Base-by-base conservation (phyloP, 2,797 vertebrate species). In the Toxotes lorentzi region DNA sequence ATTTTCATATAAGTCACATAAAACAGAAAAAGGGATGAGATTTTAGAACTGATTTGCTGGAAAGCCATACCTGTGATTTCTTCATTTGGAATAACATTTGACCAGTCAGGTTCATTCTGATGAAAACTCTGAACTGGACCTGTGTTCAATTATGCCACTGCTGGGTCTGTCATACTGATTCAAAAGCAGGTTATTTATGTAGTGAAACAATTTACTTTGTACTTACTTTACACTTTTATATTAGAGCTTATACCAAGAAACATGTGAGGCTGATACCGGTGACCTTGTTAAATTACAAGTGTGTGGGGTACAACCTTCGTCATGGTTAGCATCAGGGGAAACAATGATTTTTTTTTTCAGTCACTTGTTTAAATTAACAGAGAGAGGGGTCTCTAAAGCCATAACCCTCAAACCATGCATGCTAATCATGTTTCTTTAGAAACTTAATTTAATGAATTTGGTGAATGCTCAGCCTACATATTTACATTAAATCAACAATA, bases 1-100 rank as follows among this genome's bases (percentile, higher is more conserved):
- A 90, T 88, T 93, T 91, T 93, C 81, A 86, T 87, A 92, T 87
- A 93, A 94, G 89, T 94, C 89, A 87, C 78, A 92, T 89, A 83
- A 92, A 92, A 90, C 56, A 82, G 83, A 86, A 91, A 91, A 84
- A 81, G 83, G 64, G 89, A 92, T 84, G 84, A 83, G 90, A 93
- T 93, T 91, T 90, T 80, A 67, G 66, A 76, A 38, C 32, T 85
- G 91, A 92, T 92, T 85, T 87, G 78, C 69, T 34, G 24, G 76
- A 14, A 24, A 56, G 65, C 53, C 16, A 12, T 40, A 60, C 57
- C 53, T 73, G 68, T 50, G 30, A 63, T 70, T 76, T 68, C 40
- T 71, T 76, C 24, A 35, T 82, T 84, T 66, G 54, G 23, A 80
- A 80, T 77, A 82, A 83, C 32, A 72, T 83, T 89, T 83, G 69